A percentile compares a stretch with the other conserved stretches of the same genome.
Evolutionary conservation across 2,888 invertebrate genomes (phyloP).

Genomic region (Metacarcinus magister): DNA sequence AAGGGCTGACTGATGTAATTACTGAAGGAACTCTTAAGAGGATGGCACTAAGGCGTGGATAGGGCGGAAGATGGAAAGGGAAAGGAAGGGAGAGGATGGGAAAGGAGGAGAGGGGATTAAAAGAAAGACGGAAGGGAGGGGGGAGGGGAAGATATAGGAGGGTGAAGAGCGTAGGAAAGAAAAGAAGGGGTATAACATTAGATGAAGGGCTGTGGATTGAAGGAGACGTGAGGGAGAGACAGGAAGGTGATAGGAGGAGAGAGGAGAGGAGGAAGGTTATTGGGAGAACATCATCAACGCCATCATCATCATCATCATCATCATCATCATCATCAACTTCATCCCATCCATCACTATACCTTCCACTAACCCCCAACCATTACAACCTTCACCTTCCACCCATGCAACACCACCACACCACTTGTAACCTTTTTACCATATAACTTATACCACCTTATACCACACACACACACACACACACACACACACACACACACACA

Average conservation of each 20-base stretch:
- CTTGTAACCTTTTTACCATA: no score
- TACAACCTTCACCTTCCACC: background rate
- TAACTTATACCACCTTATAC: background rate
- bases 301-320: background rate
- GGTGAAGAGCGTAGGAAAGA: background rate
- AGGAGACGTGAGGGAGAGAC: background rate
- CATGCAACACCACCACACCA: no score
- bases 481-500: background rate
- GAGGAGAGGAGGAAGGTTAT: background rate
- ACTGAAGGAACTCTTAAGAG: background rate
- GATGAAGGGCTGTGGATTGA: background rate
- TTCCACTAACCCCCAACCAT: no score
- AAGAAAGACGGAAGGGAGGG: background rate
- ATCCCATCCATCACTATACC: background rate
- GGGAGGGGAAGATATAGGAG: conserved; percentile 20
- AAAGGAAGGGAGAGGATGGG: conserved; percentile 51
- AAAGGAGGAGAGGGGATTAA: background rate
- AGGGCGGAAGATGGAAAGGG: background rate
- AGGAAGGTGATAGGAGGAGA: background rate
- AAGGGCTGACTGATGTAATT: background rate
- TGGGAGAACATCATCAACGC: background rate
- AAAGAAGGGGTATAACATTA: background rate
- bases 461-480: background rate
- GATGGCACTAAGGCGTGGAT: background rate
- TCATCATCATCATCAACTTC: no score